phyloP scores from a whole-genome alignment of 1,140 invertebrate genomes.

The Anthonomus grandis region DNA sequence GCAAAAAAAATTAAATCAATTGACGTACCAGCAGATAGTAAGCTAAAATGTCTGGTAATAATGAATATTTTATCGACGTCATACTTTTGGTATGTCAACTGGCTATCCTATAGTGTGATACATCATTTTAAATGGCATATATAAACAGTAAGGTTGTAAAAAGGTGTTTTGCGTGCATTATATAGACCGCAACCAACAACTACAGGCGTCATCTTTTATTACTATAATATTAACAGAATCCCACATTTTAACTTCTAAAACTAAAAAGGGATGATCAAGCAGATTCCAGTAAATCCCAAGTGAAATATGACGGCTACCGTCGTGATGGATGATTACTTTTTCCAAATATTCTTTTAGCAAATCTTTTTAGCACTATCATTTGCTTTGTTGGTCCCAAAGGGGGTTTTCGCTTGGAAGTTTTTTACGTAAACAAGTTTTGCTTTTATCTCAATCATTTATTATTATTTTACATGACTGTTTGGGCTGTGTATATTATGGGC shows the following conservation, averaged over 20 bases:
- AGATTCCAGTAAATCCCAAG: background rate
- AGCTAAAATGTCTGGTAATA: no score
- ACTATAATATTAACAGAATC: background rate
- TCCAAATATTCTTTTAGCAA: slow-evolving; percentile 21
- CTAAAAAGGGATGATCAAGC: background rate
- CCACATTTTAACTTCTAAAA: background rate
- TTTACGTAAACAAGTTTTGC: slow-evolving; percentile 1
- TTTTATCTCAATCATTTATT: slow-evolving; percentile 1
- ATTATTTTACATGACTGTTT: no score
- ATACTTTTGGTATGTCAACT: no score
- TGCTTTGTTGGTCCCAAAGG: slow-evolving; percentile 14
- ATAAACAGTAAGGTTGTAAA: background rate
- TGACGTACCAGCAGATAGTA: no score
- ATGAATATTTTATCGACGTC: no score
- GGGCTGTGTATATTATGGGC: no score
- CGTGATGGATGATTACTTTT: slow-evolving; percentile 14
- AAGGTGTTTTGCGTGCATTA: background rate
- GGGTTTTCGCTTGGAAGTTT: slow-evolving; percentile 7
- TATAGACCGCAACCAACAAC: background rate
- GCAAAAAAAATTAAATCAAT: no score
- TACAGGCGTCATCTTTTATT: background rate
- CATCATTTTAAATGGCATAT: no score
- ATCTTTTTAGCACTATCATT: slow-evolving; percentile 22
- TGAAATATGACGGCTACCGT: slow-evolving; percentile 14
- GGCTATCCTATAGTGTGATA: no score